These are phyloP conservation scores for Aelia acuminata DNA, from an alignment of 2,888 invertebrate species.

Conservation along the genomic window DNA sequence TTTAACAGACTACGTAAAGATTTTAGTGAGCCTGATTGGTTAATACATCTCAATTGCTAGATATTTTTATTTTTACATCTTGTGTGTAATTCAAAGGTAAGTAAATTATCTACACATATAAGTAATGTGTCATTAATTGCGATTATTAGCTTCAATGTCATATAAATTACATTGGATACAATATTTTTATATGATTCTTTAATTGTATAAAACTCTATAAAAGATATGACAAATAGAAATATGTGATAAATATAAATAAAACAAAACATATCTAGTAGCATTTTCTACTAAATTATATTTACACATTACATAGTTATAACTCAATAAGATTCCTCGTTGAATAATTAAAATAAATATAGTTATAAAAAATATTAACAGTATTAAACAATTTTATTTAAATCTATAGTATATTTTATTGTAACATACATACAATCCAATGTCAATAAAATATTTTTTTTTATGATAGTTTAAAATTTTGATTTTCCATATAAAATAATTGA, in stretches of 20 bases:
- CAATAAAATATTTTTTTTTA: slow-evolving; percentile 20
- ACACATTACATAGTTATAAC: slow-evolving; percentile 15
- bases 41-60: background rate
- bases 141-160: background rate
- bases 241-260: slow-evolving; percentile 43
- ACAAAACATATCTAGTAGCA: slow-evolving; percentile 39
- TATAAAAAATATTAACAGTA: slow-evolving; percentile 50
- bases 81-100: background rate
- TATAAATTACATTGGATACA: background rate
- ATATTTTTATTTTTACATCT: background rate
- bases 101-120: background rate
- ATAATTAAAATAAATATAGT: slow-evolving; percentile 49
- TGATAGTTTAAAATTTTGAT: slow-evolving; percentile 1
- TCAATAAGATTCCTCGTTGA: background rate
- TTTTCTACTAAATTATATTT: background rate
- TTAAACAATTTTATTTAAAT: slow-evolving; percentile 46
- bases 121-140: background rate
- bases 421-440: slow-evolving; percentile 20
- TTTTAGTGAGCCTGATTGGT: background rate
- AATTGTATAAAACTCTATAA: slow-evolving; percentile 17
- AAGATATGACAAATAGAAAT: slow-evolving; percentile 12
- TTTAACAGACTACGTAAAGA: background rate
- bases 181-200: background rate
- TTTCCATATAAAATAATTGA: slow-evolving; percentile 5
- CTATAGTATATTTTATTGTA: slow-evolving; percentile 3